Evolutionary conservation across 92 coral and sea anemone genomes (phyloP).

Genomic region (Diadumene lineata): DNA sequence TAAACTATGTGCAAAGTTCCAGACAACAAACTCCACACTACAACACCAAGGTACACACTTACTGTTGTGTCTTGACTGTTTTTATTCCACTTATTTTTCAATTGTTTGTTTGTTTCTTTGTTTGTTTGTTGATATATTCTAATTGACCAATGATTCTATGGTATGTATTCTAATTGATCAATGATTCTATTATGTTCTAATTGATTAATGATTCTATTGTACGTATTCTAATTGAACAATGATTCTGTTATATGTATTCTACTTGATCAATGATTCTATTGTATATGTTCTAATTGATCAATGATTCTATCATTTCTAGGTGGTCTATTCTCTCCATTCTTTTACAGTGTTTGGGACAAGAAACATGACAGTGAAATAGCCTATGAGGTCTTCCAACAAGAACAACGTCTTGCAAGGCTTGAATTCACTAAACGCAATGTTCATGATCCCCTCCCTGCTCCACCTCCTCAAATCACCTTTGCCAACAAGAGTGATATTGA

Average conservation of each 20-base stretch:
- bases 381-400: constrained; percentile 61
- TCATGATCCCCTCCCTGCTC: constrained; percentile 81
- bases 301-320: constrained; percentile 37
- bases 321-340: constrained; percentile 93
- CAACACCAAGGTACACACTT: constrained; percentile 81
- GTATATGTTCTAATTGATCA: too few relatives aligned
- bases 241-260: too few relatives aligned
- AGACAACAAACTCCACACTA: constrained; percentile 86
- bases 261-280: too few relatives aligned
- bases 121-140: not conserved
- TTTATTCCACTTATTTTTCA: too few relatives aligned
- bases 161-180: too few relatives aligned
- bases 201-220: too few relatives aligned
- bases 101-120: not conserved
- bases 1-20: constrained; percentile 95
- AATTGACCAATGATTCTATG: too few relatives aligned
- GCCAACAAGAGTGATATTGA: constrained; percentile 29
- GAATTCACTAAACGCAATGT: constrained; percentile 59
- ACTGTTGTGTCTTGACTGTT: not conserved
- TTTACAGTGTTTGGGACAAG: constrained; percentile 94
- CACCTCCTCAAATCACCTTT: constrained; percentile 61
- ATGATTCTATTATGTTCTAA: not conserved
- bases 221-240: too few relatives aligned
- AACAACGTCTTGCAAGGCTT: constrained; percentile 55
- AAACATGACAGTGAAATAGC: constrained; percentile 85